A percentile compares a stretch with the other conserved stretches of the same genome.
These are phyloP conservation scores for Acrocephalus arundinaceus DNA, from an alignment of 2,113 vertebrate genomes.

Conservation along the genomic window DNA sequence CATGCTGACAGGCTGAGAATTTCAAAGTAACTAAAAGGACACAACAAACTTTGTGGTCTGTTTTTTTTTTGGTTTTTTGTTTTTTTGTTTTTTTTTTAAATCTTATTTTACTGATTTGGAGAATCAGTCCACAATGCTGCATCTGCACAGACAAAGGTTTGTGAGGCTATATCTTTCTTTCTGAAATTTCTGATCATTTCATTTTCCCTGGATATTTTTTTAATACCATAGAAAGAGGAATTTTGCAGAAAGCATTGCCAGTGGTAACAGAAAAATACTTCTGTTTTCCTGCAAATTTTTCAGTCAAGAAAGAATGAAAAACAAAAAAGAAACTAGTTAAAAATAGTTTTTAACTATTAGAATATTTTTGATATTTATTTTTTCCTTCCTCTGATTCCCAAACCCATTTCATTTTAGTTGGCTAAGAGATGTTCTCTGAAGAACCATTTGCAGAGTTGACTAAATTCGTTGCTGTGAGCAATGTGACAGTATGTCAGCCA, in stretches of 20 bases:
- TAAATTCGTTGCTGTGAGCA: not conserved
- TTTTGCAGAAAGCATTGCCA: not conserved
- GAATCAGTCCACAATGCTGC: not conserved
- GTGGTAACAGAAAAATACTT: not conserved
- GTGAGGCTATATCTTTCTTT: not conserved
- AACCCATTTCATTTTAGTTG: not conserved
- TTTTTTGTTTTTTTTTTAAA: no score
- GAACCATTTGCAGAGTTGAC: not conserved
- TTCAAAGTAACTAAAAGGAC: not conserved
- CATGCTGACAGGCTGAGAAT: not conserved
- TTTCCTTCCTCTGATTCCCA: fast-evolving
- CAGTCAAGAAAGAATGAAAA: not conserved
- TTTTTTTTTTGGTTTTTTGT: not conserved
- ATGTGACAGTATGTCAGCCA: not conserved
- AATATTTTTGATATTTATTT: not conserved
- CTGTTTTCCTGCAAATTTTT: not conserved
- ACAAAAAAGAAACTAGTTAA: not conserved
- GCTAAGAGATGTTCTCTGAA: not conserved
- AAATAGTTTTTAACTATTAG: not conserved
- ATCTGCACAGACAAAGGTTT: not conserved
- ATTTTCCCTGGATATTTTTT: not conserved
- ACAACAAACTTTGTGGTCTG: not conserved
- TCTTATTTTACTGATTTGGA: not conserved
- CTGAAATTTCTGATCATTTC: not conserved
- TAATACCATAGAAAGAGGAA: not conserved